Percentiles rank a stretch among this genome's conserved stretches.
These are phyloP conservation scores for Cotesia vestalis DNA, from an alignment of 1,140 invertebrate genomes.

Conservation along the genomic window DNA sequence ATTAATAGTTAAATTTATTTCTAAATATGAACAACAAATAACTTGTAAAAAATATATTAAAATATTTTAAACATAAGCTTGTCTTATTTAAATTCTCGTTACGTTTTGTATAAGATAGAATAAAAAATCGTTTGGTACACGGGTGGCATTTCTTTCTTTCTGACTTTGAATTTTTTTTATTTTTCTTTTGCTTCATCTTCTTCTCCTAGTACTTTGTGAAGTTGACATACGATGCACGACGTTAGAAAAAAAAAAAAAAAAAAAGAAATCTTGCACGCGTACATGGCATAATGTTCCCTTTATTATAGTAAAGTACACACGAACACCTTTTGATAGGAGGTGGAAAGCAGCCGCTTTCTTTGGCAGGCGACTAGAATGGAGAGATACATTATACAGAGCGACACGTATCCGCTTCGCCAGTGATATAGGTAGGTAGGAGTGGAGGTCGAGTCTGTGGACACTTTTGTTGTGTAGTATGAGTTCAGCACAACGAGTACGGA, in stretches of 20 bases:
- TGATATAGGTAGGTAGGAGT: too few relatives aligned
- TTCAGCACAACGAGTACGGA: neutral
- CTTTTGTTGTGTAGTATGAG: too few relatives aligned
- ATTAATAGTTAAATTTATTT: neutral
- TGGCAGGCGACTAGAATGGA: neutral
- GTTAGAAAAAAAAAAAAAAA: too few relatives aligned
- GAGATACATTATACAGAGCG: neutral
- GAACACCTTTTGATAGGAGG: neutral
- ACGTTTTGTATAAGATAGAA: slow-evolving; percentile 1
- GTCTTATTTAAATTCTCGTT: slow-evolving; percentile 24
- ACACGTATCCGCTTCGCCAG: neutral
- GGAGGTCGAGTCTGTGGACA: neutral
- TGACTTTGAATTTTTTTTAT: neutral
- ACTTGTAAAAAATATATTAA: slow-evolving; percentile 10
- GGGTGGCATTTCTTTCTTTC: slow-evolving; percentile 11
- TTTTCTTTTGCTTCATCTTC: too few relatives aligned
- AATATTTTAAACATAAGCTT: slow-evolving; percentile 27
- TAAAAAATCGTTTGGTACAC: slow-evolving; percentile 26
- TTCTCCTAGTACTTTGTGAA: neutral
- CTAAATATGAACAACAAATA: slow-evolving; percentile 1
- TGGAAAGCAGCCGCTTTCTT: neutral
- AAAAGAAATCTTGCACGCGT: slow-evolving; percentile 13
- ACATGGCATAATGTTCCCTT: slow-evolving; percentile 18
- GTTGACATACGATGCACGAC: neutral
- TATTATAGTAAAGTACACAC: slow-evolving; percentile 21